Evolutionary conservation across 2,888 invertebrate genomes (phyloP).

Genomic region (Diarsia rubi): DNA sequence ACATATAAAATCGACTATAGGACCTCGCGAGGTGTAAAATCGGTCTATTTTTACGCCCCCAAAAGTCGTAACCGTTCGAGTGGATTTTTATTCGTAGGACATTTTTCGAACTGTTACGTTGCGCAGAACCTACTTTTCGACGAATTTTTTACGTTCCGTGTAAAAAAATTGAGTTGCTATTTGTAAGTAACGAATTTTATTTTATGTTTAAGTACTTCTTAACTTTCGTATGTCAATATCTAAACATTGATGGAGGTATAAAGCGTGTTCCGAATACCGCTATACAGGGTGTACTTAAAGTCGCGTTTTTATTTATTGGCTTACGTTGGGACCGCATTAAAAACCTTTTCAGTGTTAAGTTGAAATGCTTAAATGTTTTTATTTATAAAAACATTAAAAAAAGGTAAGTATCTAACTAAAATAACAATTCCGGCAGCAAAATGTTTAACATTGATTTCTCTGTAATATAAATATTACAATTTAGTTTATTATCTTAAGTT

Average conservation of each 20-base stretch:
- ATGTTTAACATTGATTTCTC: neutral
- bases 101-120: slow-evolving; percentile 79
- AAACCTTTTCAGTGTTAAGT: slow-evolving; percentile 65
- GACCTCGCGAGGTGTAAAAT: slow-evolving; percentile 86
- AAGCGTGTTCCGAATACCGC: slow-evolving; percentile 68
- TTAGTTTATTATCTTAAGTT: neutral
- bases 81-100: slow-evolving; percentile 85
- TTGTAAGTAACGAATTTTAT: slow-evolving; percentile 74
- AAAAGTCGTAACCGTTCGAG: slow-evolving; percentile 82
- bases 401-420: neutral
- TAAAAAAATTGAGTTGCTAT: slow-evolving; percentile 72
- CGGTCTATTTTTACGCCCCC: slow-evolving; percentile 86
- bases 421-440: neutral
- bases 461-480: neutral
- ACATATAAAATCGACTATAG: slow-evolving; percentile 84
- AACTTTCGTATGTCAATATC: slow-evolving; percentile 73
- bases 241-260: slow-evolving; percentile 70
- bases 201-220: slow-evolving; percentile 73
- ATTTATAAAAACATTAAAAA: slow-evolving; percentile 30
- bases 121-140: slow-evolving; percentile 53
- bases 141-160: slow-evolving; percentile 70
- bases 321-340: slow-evolving; percentile 63
- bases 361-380: slow-evolving; percentile 58
- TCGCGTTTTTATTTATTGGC: slow-evolving; percentile 71
- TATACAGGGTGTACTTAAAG: slow-evolving; percentile 70